A percentile compares a stretch with the other conserved stretches of the same genome.
These are phyloP conservation scores for Hypercompe scribonia DNA, from an alignment of 2,888 invertebrate species.

Conservation along the genomic window DNA sequence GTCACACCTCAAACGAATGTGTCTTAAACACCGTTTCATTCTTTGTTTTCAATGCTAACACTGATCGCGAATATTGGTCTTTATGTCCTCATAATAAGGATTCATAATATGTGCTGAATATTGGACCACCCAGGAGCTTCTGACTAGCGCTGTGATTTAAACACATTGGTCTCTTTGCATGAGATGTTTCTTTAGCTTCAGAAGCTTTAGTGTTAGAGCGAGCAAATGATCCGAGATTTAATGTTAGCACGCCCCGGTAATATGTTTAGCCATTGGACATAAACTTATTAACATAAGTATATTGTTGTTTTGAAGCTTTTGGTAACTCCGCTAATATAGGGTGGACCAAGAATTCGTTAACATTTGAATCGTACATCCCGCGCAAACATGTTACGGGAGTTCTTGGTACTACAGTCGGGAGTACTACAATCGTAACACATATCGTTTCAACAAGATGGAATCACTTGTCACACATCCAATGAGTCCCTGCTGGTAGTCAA, in stretches of 20 bases:
- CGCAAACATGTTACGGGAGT: too few relatives aligned
- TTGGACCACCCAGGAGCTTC: slow-evolving; percentile 12
- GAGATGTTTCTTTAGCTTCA: neutral
- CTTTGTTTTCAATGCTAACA: slow-evolving; percentile 1
- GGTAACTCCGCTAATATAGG: too few relatives aligned
- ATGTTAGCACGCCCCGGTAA: neutral
- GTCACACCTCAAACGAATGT: slow-evolving; percentile 5
- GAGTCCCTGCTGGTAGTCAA: too few relatives aligned
- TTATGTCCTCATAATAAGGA: slow-evolving; percentile 7
- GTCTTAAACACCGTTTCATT: slow-evolving; percentile 12
- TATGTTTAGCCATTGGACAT: neutral
- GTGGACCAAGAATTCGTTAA: too few relatives aligned
- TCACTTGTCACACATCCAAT: too few relatives aligned
- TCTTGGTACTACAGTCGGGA: too few relatives aligned
- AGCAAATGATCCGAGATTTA: neutral
- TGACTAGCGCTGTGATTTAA: neutral
- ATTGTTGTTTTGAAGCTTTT: neutral
- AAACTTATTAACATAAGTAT: neutral
- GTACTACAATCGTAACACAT: too few relatives aligned
- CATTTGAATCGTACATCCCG: too few relatives aligned
- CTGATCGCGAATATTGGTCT: neutral
- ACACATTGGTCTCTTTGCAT: neutral
- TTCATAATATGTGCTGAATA: neutral
- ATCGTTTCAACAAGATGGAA: too few relatives aligned
- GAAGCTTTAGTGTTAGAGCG: neutral